A percentile compares a stretch with the other conserved stretches of the same genome.
Conservation (phyloP, 2,113 vertebrate genomes). For the Epinephelus cyanopodus region DNA sequence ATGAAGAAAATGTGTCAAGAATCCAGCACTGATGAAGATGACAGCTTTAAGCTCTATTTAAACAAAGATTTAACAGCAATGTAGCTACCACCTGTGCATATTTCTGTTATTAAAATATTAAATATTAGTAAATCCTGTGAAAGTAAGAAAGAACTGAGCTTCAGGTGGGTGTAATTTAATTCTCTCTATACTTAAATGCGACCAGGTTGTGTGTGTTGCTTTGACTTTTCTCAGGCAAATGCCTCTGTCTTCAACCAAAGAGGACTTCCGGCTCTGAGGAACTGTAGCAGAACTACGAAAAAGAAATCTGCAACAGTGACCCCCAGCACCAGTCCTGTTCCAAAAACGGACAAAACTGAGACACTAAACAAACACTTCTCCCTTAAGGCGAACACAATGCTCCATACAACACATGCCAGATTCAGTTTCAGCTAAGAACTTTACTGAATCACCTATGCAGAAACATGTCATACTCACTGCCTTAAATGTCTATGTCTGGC, state of each 20-base stretch:
- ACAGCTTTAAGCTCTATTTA: too few relatives aligned
- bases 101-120: background rate
- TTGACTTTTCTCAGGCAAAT: constrained; percentile 92
- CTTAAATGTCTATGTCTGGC: too few relatives aligned
- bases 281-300: constrained; percentile 80
- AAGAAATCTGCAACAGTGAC: constrained; percentile 61
- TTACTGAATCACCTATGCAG: background rate
- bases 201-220: too few relatives aligned
- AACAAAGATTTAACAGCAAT: too few relatives aligned
- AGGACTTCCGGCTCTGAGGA: constrained; percentile 53
- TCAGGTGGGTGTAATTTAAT: background rate
- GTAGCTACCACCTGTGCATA: too few relatives aligned
- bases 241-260: constrained; percentile 87
- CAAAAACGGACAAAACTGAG: constrained; percentile 83
- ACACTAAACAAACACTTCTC: background rate
- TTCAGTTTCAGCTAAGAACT: background rate
- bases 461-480: background rate
- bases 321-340: constrained; percentile 75
- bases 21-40: too few relatives aligned
- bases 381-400: too few relatives aligned
- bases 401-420: background rate
- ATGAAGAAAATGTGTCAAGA: too few relatives aligned
- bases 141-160: background rate
- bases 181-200: too few relatives aligned
- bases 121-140: background rate